Evolutionary conservation across 2,888 invertebrate species (phyloP), one percentile per base, ranked within the genome.

Genomic region (Drosophila longiperda): DNA sequence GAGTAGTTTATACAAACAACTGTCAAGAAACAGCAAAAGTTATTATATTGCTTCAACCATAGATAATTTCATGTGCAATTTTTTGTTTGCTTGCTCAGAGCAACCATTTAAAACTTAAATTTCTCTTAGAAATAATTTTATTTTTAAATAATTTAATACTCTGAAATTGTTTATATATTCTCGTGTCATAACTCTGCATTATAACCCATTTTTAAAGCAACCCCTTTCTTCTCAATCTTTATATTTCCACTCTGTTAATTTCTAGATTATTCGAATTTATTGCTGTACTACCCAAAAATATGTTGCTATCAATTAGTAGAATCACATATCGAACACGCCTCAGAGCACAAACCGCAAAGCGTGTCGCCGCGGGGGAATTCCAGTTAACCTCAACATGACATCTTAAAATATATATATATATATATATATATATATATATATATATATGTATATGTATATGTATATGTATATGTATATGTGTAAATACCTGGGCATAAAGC

Each of bases 311-410:
- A 82, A 87, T 84, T 89, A 85, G 49, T 53, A 12, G 52, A 48
- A 42, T 57, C 62, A 57, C 66, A 66, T 62, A 50, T 65, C 57
- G 65, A 62, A 23, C 54, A 74, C 64, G 59, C 52, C 54, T 66
- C 48, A 50, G 40, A 34, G 76, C 64, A 62, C 64, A 48, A 38
- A 29, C 23, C 50, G 15, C 23, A 20, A 49, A 42, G 38, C 20
- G 42, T 65, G 53, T 42, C 64, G 50, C 49, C 48, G 42, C 67
- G 55, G 65, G 69, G 55, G 65, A 78, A 75, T 75, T 89, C 78
- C 82, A 73, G 82, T 85, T 89, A 89, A 87, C 87, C 89, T 75
- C 54, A 75, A 79, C 75, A 61, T 73, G 83, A 79, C 78, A 71
- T 66, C 52, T 66, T 64, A 32, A 48, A 26, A 53, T 50, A 34